Evolutionary conservation across 2,888 invertebrate species (phyloP), one percentile per base, ranked within the genome.

Genomic region (Diploptera punctata): DNA sequence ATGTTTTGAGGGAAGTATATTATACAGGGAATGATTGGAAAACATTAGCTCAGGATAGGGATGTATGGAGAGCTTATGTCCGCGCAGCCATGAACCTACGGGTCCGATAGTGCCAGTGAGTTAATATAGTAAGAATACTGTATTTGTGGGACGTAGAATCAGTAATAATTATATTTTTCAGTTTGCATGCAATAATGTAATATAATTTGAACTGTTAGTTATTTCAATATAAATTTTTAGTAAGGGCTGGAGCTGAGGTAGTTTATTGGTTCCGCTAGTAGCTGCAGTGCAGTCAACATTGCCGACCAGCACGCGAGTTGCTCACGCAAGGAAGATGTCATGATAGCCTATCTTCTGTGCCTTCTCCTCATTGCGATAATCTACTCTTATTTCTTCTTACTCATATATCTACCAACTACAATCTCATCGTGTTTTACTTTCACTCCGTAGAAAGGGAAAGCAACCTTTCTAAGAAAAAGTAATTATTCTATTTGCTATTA

Each of bases 271-370:
- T 57, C 57, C 31, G 57, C 57, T 57, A 13, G 5, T 13, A 13
- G 57, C 31, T 57, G 57, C 57, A 57, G 31, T 57, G 57, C 57
- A 57, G 57, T n/a, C 57, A 57, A 57, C 57, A 57, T 57, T 16
- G 18, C 31, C n/a, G 24, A 9, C 4, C 3, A 1, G 57, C 57
- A 57, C 57, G 57, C 57, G 4, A 57, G 16, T 2, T 2, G 10
- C 57, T 57, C 57, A 57, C 57, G 57, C 57, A 4, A 57, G 31
- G 57, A 57, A 57, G 57, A 57, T 57, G 31, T 31, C 57, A 57
- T 16, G 21, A 29, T 57, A 57, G 0, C 16, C 57, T 57, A 57
- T 31, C 57, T 31, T 1, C n/a, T 29, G 26, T 57, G 57, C 52
- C 52, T 4, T 24, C 52, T 24, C 52, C 16, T 33, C 33, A 33